Base-by-base conservation (phyloP, 2,888 invertebrate species). In the Helobdella robusta region DNA sequence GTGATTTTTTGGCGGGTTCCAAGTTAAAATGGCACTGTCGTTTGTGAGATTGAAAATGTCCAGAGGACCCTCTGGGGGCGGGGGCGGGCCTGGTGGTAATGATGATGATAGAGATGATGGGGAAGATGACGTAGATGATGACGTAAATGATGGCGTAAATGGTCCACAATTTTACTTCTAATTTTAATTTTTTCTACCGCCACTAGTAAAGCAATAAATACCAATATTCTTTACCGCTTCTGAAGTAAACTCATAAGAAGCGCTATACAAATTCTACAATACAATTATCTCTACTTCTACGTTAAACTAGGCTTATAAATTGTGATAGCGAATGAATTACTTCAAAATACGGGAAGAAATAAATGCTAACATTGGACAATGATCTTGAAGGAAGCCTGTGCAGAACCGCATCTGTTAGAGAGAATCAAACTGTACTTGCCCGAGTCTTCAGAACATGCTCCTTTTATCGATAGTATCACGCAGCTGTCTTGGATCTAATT, bases 1-100 rank as follows among this genome's bases (percentile, higher is more conserved):
- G 65, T 80, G 78, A 48, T 86, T 86, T 62, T 86, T 82, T 0
- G 95, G 94, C 71, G 87, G 84, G 54, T 86, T 85, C 95, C 95
- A 95, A 83, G 89, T 86, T 62, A 95, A 32, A 6, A 32, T 30
- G 25, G 32, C 56, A n/a, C 56, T 18, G 25, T 56, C 56, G 1
- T 28, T n/a, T n/a, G 23, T 56, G 11, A 56, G 32, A n/a, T 56
- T 32, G 11, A 6, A 30, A 3, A 30, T 28, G 8, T 56, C 56
- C 32, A 56, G 32, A n/a, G 23, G 30, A 30, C 56, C 56, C 2
- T 56, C 30, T 5, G 56, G 56, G 1, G 56, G 30, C 32, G 56
- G 32, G n/a, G 56, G 56, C 8, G 32, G 20, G 11, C 56, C 56
- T 56, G 20, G 20, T 48, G 4, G 1, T 25, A n/a, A 20, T 30